phyloP scores from a whole-genome alignment of 2,888 invertebrate species.

The Rhopalosiphum nymphaeae region DNA sequence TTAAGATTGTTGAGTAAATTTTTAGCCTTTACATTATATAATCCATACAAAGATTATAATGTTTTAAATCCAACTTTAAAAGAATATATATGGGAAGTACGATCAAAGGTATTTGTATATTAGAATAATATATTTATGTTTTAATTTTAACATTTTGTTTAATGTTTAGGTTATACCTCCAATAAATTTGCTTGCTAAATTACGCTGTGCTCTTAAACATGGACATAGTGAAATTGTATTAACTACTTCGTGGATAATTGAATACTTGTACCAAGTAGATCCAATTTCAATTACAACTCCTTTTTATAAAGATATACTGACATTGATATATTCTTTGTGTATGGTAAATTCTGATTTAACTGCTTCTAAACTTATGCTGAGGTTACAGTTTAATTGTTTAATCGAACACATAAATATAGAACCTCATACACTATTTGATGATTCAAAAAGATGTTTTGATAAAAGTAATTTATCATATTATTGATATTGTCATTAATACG shows the following conservation, averaged over 20 bases:
- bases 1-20: constrained; percentile 51
- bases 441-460: neutral
- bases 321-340: constrained; percentile 44
- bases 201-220: constrained; percentile 31
- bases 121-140: neutral
- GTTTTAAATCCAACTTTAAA: constrained; percentile 42
- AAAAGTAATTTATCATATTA: constrained; percentile 41
- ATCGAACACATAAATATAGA: constrained; percentile 40
- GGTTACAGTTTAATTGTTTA: constrained; percentile 53
- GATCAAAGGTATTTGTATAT: constrained; percentile 53
- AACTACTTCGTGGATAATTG: constrained; percentile 55
- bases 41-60: constrained; percentile 47
- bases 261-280: constrained; percentile 63
- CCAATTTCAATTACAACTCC: constrained; percentile 54
- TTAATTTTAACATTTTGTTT: neutral
- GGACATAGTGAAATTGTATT: constrained; percentile 38
- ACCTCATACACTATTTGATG: constrained; percentile 49
- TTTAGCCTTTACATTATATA: constrained; percentile 47
- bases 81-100: constrained; percentile 54
- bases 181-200: constrained; percentile 50
- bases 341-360: neutral
- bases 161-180: constrained; percentile 42
- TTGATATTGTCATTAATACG: neutral
- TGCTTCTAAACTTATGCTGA: constrained; percentile 40
- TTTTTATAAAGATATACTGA: constrained; percentile 36